Evolutionary conservation across 2,797 vertebrate species (phyloP).

Genomic region (Notolepis coatsorum): DNA sequence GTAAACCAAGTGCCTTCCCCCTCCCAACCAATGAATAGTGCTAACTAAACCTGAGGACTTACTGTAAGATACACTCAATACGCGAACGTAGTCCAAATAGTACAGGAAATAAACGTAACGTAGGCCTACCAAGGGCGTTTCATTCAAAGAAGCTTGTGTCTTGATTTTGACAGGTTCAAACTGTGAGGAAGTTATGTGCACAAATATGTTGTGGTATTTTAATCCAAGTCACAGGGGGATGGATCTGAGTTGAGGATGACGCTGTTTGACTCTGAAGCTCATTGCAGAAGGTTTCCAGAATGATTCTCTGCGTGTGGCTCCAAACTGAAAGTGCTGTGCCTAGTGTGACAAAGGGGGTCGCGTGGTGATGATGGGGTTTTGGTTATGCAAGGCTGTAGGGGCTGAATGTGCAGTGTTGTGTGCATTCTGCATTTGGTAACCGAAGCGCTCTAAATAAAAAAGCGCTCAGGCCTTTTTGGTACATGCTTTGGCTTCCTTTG

Average conservation of each 20-base stretch:
- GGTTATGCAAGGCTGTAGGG: constrained; percentile 66
- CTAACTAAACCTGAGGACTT: too few species aligned
- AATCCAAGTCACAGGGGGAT: background rate
- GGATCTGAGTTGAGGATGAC: background rate
- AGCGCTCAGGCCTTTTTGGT: constrained; percentile 75
- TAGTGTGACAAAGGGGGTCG: constrained; percentile 43
- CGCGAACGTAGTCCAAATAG: too few species aligned
- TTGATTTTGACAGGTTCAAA: background rate
- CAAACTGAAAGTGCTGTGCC: constrained; percentile 19
- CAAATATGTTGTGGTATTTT: background rate
- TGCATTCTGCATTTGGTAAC: constrained; percentile 74
- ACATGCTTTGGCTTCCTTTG: constrained; percentile 82
- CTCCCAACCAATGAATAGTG: too few species aligned
- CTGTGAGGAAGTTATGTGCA: background rate
- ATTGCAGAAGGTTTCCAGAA: constrained; percentile 12
- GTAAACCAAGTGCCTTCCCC: too few species aligned
- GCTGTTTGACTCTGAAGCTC: background rate
- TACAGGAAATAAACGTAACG: too few species aligned
- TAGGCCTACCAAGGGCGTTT: too few species aligned
- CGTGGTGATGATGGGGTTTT: constrained; percentile 35
- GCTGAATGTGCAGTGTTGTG: constrained; percentile 47
- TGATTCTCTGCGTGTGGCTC: background rate
- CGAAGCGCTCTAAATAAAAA: constrained; percentile 84
- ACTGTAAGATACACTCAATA: too few species aligned
- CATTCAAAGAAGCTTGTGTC: too few species aligned